These are phyloP conservation scores for Itoplectis maculator DNA, from an alignment of 2,888 invertebrate species.

Conservation along the genomic window DNA sequence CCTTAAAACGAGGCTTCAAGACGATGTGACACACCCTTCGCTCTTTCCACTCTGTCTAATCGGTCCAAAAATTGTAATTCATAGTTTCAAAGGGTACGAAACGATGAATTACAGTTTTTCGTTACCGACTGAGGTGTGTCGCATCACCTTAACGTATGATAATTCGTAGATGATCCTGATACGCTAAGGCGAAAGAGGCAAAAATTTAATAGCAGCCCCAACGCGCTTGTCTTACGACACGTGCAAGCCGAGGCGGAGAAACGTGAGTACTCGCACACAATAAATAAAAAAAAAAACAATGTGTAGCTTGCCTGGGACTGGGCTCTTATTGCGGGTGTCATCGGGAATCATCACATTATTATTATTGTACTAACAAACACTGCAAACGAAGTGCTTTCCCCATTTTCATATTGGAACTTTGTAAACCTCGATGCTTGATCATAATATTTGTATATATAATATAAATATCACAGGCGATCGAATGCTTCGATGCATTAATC, in stretches of 20 bases:
- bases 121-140: too few relatives aligned
- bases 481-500: slow-evolving; percentile 42
- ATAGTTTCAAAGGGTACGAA: neutral
- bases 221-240: slow-evolving; percentile 85
- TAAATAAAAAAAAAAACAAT: slow-evolving; percentile 58
- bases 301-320: slow-evolving; percentile 75
- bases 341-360: slow-evolving; percentile 56
- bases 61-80: too few relatives aligned
- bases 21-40: neutral
- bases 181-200: slow-evolving; percentile 87
- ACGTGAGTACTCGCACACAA: slow-evolving; percentile 85
- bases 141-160: slow-evolving; percentile 74
- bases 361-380: slow-evolving; percentile 62
- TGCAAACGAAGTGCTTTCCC: slow-evolving; percentile 50
- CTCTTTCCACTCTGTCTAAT: neutral
- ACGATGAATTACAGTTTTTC: slow-evolving; percentile 14
- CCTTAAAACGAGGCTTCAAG: slow-evolving; percentile 10
- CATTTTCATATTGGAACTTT: slow-evolving; percentile 54
- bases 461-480: slow-evolving; percentile 50
- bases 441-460: slow-evolving; percentile 50
- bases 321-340: slow-evolving; percentile 63
- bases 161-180: slow-evolving; percentile 88
- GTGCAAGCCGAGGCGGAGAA: slow-evolving; percentile 85
- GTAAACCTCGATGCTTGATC: slow-evolving; percentile 60
- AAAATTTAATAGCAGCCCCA: slow-evolving; percentile 86